Evolutionary conservation across 2,888 invertebrate species (phyloP).

Genomic region (Alitta virens): DNA sequence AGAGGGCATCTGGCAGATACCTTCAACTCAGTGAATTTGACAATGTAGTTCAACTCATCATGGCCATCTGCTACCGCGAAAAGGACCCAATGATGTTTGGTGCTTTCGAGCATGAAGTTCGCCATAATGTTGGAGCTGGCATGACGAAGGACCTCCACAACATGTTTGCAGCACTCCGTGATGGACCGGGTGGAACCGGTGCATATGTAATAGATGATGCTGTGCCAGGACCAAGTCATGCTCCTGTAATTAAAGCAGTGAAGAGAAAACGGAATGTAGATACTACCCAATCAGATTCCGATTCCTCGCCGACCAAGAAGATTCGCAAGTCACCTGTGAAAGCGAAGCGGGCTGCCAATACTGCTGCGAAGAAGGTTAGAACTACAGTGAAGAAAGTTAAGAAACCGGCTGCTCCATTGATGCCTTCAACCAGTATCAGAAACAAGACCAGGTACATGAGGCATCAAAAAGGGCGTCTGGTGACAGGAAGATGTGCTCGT

Average conservation of each 20-base stretch:
- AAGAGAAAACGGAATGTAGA: too few relatives aligned
- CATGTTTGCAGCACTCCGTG: conserved; percentile 35
- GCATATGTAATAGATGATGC: neutral
- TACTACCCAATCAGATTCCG: too few relatives aligned
- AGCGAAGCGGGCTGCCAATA: neutral
- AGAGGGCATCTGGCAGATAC: conserved; percentile 39
- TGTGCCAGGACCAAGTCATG: neutral
- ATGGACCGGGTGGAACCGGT: neutral
- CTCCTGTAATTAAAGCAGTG: too few relatives aligned
- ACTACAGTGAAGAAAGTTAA: neutral
- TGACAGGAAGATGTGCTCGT: neutral
- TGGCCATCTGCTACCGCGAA: conserved; percentile 52
- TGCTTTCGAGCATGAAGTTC: conserved; percentile 12
- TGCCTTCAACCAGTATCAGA: neutral
- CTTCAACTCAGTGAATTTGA: conserved; percentile 41
- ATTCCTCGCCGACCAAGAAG: neutral
- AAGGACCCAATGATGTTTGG: conserved; percentile 32
- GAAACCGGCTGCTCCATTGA: neutral
- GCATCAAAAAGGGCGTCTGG: too few relatives aligned
- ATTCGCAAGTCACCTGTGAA: neutral
- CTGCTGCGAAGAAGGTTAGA: neutral
- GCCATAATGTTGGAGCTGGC: conserved; percentile 18
- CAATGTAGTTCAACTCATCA: conserved; percentile 45
- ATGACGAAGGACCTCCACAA: conserved; percentile 36
- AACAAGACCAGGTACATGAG: too few relatives aligned